phyloP scores from a whole-genome alignment of 2,888 invertebrate species.

The Adelognathus sp. region DNA sequence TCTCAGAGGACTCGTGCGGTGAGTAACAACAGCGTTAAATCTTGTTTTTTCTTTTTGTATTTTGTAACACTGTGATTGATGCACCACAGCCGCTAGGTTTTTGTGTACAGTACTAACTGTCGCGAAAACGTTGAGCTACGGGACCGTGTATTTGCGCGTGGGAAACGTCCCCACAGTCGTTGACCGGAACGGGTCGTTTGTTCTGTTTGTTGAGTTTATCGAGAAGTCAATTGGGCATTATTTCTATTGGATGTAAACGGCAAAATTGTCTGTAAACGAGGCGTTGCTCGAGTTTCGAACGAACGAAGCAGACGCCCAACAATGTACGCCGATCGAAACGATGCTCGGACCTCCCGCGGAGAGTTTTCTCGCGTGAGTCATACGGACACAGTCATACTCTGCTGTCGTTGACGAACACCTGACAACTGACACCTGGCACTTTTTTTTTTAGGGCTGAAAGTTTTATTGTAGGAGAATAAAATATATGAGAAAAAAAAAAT shows the following conservation, averaged over 20 bases:
- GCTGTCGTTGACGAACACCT: constrained; percentile 47
- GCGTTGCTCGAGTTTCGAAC: too few species aligned
- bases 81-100: constrained; percentile 60
- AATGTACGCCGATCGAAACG: not conserved
- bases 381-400: too few species aligned
- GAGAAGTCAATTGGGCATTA: not conserved
- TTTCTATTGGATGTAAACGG: not conserved
- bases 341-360: constrained; percentile 19
- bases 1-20: constrained; percentile 7
- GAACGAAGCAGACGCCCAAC: constrained; percentile 7
- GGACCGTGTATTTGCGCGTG: constrained; percentile 22
- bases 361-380: constrained; percentile 61
- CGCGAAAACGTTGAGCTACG: constrained; percentile 64
- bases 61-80: constrained; percentile 35
- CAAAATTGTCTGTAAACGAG: too few species aligned
- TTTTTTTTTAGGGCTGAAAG: constrained; percentile 18
- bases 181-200: not conserved
- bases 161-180: not conserved
- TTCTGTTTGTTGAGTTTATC: not conserved
- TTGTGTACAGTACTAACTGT: constrained; percentile 55
- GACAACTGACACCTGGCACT: constrained; percentile 61
- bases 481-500: not conserved
- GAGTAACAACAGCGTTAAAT: constrained; percentile 25
- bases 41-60: constrained; percentile 52
- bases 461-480: too few species aligned